These are phyloP conservation scores for Conistra vaccinii DNA, from an alignment of 2,888 invertebrate species.

Conservation along the genomic window DNA sequence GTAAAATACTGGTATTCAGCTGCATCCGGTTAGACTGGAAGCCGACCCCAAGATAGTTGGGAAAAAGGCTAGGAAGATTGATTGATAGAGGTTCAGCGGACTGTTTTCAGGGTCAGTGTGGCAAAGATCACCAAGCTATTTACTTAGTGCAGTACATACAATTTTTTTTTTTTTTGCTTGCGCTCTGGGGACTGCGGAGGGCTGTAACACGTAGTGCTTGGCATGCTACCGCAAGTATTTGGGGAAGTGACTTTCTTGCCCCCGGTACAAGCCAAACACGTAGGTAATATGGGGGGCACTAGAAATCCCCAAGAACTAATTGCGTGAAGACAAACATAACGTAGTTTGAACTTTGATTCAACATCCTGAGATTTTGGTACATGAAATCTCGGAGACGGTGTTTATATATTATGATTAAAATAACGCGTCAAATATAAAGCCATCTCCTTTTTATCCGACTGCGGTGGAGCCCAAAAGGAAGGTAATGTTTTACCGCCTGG, in stretches of 20 bases:
- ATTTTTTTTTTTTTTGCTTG: too few species aligned
- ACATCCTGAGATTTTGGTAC: conserved; percentile 6
- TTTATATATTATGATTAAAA: background rate
- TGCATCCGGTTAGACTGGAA: too few species aligned
- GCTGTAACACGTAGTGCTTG: background rate
- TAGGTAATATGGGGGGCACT: background rate
- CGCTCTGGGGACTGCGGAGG: background rate
- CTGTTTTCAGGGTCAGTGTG: too few species aligned
- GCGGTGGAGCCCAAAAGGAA: background rate
- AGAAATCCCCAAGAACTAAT: conserved; percentile 12
- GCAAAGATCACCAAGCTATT: too few species aligned
- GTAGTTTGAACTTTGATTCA: conserved; percentile 19
- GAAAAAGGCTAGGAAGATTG: too few species aligned
- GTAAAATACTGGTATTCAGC: too few species aligned
- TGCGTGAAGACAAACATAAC: conserved; percentile 29
- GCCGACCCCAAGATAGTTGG: too few species aligned
- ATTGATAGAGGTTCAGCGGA: too few species aligned
- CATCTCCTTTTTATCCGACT: background rate
- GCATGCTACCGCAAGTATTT: conserved; percentile 14
- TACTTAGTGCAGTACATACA: too few species aligned
- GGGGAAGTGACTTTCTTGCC: background rate
- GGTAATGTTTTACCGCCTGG: background rate
- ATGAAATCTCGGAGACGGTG: background rate
- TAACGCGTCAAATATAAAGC: background rate
- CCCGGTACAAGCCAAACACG: conserved; percentile 1